A percentile compares a stretch with the other conserved stretches of the same genome.
These are phyloP conservation scores for Hippopotamyrus pictus DNA, from an alignment of 2,797 vertebrate genomes.

Conservation along the genomic window DNA sequence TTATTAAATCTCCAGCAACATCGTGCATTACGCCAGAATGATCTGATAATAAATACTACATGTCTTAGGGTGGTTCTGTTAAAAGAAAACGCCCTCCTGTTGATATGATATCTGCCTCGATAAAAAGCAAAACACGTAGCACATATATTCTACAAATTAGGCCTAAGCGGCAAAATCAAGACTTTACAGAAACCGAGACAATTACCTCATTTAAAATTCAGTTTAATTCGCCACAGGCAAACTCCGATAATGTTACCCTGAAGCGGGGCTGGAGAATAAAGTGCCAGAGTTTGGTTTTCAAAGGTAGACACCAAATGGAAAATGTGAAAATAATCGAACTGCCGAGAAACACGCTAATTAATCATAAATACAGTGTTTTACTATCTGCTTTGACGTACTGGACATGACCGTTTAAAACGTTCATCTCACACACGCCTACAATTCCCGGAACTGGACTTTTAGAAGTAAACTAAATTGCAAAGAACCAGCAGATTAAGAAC, in stretches of 20 bases:
- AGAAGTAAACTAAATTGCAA: neutral
- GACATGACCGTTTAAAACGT: neutral
- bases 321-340: neutral
- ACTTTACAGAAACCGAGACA: constrained; percentile 6
- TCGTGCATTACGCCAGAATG: constrained; percentile 11
- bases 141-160: constrained; percentile 7
- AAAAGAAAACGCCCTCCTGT: neutral
- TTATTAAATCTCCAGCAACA: constrained; percentile 37
- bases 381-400: neutral
- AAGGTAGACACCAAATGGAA: constrained; percentile 9
- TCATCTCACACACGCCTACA: neutral
- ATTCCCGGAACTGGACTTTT: neutral
- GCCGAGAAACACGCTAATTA: neutral
- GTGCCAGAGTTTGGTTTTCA: constrained; percentile 44
- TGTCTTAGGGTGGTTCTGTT: neutral
- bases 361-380: neutral
- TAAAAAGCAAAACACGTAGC: constrained; percentile 11
- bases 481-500: neutral
- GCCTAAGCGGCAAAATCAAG: neutral
- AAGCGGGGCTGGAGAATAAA: constrained; percentile 46
- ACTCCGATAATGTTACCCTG: constrained; percentile 1
- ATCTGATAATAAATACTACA: neutral
- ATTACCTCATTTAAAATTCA: neutral
- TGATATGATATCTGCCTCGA: neutral
- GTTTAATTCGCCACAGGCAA: constrained; percentile 3